Percentiles rank a stretch among this genome's conserved stretches.
These are phyloP conservation scores for Coelinius sp. DNA, from an alignment of 2,888 invertebrate species.

Conservation along the genomic window DNA sequence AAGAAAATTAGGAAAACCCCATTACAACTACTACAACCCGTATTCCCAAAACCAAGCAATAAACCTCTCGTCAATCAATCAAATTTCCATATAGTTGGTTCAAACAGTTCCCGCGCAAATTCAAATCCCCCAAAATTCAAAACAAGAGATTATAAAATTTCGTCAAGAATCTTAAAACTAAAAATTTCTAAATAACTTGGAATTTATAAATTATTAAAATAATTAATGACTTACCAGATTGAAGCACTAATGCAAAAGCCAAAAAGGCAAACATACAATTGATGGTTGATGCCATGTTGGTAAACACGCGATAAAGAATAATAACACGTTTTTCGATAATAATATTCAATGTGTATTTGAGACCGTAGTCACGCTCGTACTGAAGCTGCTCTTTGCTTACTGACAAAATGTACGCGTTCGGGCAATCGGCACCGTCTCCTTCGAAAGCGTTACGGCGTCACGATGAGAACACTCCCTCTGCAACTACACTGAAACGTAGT, in stretches of 20 bases:
- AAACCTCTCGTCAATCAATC: neutral
- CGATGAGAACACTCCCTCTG: constrained; percentile 46
- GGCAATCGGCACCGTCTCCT: constrained; percentile 36
- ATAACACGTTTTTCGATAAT: constrained; percentile 1
- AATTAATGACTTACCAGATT: constrained; percentile 42
- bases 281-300: constrained; percentile 46
- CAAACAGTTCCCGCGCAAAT: neutral
- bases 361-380: constrained; percentile 48
- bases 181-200: neutral
- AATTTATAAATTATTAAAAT: neutral
- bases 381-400: constrained; percentile 41
- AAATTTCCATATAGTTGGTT: neutral
- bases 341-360: constrained; percentile 37
- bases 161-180: neutral
- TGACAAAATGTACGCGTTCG: constrained; percentile 39
- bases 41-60: neutral
- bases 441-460: constrained; percentile 42
- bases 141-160: no score
- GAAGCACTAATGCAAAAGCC: constrained; percentile 41
- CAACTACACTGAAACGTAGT: neutral
- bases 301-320: neutral
- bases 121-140: neutral
- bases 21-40: neutral
- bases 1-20: neutral
- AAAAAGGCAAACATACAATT: constrained; percentile 43